These are phyloP conservation scores for Caenorhabditis plicata DNA, from an alignment of 2,888 invertebrate species.

Conservation along the genomic window DNA sequence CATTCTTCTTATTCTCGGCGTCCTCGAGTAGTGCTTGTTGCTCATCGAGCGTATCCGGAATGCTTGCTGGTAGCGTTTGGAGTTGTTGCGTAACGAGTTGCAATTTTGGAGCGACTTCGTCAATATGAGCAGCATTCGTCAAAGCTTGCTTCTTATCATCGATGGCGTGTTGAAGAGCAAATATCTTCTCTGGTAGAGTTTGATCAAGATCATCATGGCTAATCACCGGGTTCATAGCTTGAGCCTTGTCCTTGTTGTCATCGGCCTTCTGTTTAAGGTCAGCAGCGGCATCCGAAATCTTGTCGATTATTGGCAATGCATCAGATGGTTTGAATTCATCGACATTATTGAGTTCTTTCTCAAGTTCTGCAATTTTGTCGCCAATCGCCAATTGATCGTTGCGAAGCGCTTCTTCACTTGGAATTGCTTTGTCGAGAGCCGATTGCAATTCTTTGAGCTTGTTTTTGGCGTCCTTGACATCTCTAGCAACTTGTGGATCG, in stretches of 20 bases:
- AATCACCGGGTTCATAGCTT: slow-evolving; percentile 8
- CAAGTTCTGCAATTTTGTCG: background rate
- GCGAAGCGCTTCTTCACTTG: slow-evolving; percentile 6
- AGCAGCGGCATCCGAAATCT: slow-evolving; percentile 10
- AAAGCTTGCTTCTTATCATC: slow-evolving; percentile 19
- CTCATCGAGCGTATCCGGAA: slow-evolving; percentile 22
- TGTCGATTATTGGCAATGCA: slow-evolving; percentile 12
- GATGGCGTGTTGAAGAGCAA: slow-evolving; percentile 1
- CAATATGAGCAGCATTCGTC: slow-evolving; percentile 19
- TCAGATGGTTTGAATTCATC: slow-evolving; percentile 4
- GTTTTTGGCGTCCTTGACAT: slow-evolving; percentile 14
- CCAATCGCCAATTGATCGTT: slow-evolving; percentile 1
- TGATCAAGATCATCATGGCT: slow-evolving; percentile 12
- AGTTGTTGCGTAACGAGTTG: slow-evolving; percentile 24
- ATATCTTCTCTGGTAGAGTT: slow-evolving; percentile 8
- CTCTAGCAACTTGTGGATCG: slow-evolving; percentile 11
- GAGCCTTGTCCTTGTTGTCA: slow-evolving; percentile 7
- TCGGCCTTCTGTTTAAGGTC: slow-evolving; percentile 8
- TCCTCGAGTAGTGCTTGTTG: slow-evolving; percentile 34
- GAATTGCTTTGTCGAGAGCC: slow-evolving; percentile 7
- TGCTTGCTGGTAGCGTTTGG: slow-evolving; percentile 21
- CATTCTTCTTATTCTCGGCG: slow-evolving; percentile 22
- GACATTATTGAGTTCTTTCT: background rate
- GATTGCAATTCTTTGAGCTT: slow-evolving; percentile 11
- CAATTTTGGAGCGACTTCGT: slow-evolving; percentile 29